Conservation (phyloP, 2,797 vertebrate genomes). For the Argentina silus region DNA sequence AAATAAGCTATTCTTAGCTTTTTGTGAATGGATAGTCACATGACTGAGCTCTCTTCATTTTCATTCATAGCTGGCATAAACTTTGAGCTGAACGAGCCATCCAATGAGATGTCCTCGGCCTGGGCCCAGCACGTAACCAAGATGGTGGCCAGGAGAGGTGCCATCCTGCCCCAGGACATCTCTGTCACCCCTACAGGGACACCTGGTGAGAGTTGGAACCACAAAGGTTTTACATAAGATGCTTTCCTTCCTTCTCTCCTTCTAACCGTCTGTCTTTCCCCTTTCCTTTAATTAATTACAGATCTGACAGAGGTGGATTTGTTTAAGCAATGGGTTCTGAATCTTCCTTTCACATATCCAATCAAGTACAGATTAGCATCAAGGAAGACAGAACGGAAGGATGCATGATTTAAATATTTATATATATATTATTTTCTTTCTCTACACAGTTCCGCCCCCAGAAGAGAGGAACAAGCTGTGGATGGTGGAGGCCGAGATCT, state of each 20-base stretch:
- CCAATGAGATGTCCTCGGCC: slow-evolving; percentile 92
- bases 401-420: too few species aligned
- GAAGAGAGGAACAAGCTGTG: slow-evolving; percentile 88
- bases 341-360: neutral
- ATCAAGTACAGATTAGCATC: neutral
- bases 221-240: neutral
- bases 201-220: slow-evolving; percentile 79
- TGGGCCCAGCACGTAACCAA: slow-evolving; percentile 98
- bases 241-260: neutral
- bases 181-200: slow-evolving; percentile 93
- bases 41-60: slow-evolving; percentile 5
- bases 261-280: neutral
- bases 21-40: slow-evolving; percentile 1
- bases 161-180: slow-evolving; percentile 96
- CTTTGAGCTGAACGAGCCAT: slow-evolving; percentile 93
- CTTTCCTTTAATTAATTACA: neutral
- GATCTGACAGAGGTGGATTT: neutral
- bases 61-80: slow-evolving; percentile 86
- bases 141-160: slow-evolving; percentile 96
- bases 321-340: neutral
- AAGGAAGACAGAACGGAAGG: too few species aligned
- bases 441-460: slow-evolving; percentile 84
- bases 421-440: too few species aligned
- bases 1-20: slow-evolving; percentile 11
- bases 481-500: slow-evolving; percentile 91